Conservation (phyloP, 2,113 vertebrate species). For the Pterocles burchelli region DNA sequence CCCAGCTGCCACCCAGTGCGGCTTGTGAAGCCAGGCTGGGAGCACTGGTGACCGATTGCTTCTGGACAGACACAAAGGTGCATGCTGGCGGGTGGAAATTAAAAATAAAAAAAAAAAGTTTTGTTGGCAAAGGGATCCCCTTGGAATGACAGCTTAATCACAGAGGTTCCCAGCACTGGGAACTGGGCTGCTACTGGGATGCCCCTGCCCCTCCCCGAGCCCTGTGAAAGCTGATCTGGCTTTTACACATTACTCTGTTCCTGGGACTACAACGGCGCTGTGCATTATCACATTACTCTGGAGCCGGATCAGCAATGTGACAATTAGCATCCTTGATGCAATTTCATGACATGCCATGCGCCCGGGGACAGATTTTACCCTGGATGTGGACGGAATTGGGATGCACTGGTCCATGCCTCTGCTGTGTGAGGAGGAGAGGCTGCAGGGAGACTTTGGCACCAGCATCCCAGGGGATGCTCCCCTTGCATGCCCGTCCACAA, state of each 20-base stretch:
- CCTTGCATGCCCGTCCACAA: no score
- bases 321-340: neutral
- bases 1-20: neutral
- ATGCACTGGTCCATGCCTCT: neutral
- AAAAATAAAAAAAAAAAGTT: neutral
- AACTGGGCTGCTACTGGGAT: neutral
- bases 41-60: neutral
- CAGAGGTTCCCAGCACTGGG: neutral
- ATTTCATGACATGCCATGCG: rapidly evolving
- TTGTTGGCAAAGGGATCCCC: neutral
- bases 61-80: neutral
- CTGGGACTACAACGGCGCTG: neutral
- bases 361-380: rapidly evolving
- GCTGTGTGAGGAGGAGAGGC: neutral
- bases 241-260: neutral
- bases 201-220: neutral
- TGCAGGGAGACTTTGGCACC: neutral
- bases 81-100: neutral
- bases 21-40: neutral
- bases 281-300: neutral
- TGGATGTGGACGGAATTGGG: neutral
- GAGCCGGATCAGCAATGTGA: neutral
- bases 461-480: neutral
- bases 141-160: neutral
- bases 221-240: neutral